Base-by-base conservation (phyloP, 1,140 invertebrate genomes). In the Drosophila tristis region DNA sequence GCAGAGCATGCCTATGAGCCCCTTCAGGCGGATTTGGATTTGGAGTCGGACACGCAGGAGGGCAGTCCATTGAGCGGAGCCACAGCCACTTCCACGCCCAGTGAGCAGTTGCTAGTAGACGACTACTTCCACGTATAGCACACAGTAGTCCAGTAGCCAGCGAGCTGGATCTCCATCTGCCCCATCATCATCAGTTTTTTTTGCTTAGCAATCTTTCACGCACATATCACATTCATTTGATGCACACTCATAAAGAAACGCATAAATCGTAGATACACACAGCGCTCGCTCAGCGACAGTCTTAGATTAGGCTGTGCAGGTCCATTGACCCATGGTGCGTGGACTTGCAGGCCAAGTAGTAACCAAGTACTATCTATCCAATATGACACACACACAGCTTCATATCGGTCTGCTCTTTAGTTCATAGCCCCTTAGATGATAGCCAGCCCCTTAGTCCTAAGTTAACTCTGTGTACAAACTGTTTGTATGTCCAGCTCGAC, bases 41-140 rank as follows among this genome's bases (percentile, higher is more conserved):
- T 74, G 31, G 82, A 82, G 13, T 80, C 90, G n/a, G 87, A 80
- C 29, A 90, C 84, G 8, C 90, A 91, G 56, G 60, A 85, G 25
- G 91, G 78, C 60, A 91, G 90, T 71, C 90, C 90, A 20, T n/a
- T 74, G 15, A 84, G 78, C 47, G 60, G 58, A 51, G 60, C 73
- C 20, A 54, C 35, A 13, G 35, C 67, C 49, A 68, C 63, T 8
- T 75, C 72, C 26, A 90, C 80, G 49, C 74, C 85, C 20, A 90
- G 74, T 49, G 81, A 86, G 47, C 82, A 87, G 61, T 63, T 79
- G 48, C 47, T 77, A 29, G 85, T 89, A 4, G 85, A 91, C 72
- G 90, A 91, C 74, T 91, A 91, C 57, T 91, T 91, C 61, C 90
- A 91, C 58, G 90, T 91, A 54, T 91, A 90, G 62, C 35, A 8